Conservation (phyloP, 2,113 vertebrate species). For the Mustela lutreola region DNA sequence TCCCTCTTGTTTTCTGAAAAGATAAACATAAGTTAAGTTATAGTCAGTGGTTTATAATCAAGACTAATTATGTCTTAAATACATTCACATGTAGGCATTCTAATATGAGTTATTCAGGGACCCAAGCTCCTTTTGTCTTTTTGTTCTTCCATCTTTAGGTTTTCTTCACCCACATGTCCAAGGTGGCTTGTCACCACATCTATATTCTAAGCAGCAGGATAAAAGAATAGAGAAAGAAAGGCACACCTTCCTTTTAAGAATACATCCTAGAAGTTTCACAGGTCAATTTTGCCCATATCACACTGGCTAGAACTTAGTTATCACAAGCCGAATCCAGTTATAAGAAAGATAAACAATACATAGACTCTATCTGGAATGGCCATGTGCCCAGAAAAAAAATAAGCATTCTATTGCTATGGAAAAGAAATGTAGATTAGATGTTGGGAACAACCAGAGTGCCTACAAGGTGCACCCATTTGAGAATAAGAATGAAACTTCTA, state of each 20-base stretch:
- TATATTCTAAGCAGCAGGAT: neutral
- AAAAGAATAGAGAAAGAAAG: neutral
- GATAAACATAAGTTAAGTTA: neutral
- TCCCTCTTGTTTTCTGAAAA: neutral
- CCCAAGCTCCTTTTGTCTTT: neutral
- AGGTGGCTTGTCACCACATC: neutral
- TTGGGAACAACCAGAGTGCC: neutral
- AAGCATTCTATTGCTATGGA: neutral
- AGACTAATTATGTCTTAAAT: neutral
- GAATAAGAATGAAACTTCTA: conserved; percentile 52
- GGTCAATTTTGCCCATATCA: neutral
- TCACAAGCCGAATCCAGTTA: neutral
- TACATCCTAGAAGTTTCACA: neutral
- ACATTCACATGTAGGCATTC: neutral
- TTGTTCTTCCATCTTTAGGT: neutral
- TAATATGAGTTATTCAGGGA: neutral
- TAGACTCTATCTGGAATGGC: neutral
- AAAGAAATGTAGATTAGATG: conserved; percentile 20
- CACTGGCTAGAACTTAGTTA: neutral
- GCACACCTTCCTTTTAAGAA: neutral
- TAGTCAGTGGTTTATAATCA: neutral
- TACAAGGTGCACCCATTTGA: neutral
- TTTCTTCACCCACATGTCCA: neutral
- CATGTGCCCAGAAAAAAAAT: neutral
- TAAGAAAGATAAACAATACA: neutral